Evolutionary conservation across 2,888 invertebrate genomes (phyloP), one percentile per base, ranked within the genome.

Genomic region (Apamea sordens): DNA sequence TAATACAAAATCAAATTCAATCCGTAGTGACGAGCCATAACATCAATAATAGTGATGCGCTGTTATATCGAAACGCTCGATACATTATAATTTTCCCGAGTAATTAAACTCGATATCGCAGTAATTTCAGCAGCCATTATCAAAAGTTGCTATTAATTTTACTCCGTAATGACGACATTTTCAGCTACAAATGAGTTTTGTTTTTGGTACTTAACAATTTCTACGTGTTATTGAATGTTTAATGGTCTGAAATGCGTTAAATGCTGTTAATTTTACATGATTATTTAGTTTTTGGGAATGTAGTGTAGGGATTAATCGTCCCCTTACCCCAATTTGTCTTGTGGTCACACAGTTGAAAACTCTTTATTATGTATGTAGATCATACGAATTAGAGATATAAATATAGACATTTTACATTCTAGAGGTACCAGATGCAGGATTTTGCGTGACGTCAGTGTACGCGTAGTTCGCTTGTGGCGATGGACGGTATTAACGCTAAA

Each of bases 101-200:
- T 90, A 91, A 92, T 92, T 92, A 92, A 92, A 91, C 91, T 90
- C 83, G 89, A 92, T 91, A 91, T 90, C 86, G 86, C 75, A 68
- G 86, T 88, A 89, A 89, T 89, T 86, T 82, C 84, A 77, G 76
- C 76, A 82, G 82, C 87, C 89, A 79, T 83, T 88, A 86, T 63
- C 64, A 73, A 75, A 85, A 75, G 53, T 87, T 82, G 74, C 74
- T 73, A 75, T 86, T 87, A 84, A 85, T 85, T 79, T 73, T 65
- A 79, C 76, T 76, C 44, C 32, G 32, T 77, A 85, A 85, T 84
- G 74, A 79, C 76, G 79, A 80, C 65, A 80, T 76, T 85, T 79
- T 87, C 47, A 69, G 56, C 53, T 73, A 59, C 28, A 80, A 88
- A 88, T 78, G 75, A 79, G 78, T 83, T 86, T 80, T 88, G 80